These are phyloP conservation scores for Sebastes elongatus DNA, from an alignment of 2,797 vertebrate genomes.

Conservation along the genomic window DNA sequence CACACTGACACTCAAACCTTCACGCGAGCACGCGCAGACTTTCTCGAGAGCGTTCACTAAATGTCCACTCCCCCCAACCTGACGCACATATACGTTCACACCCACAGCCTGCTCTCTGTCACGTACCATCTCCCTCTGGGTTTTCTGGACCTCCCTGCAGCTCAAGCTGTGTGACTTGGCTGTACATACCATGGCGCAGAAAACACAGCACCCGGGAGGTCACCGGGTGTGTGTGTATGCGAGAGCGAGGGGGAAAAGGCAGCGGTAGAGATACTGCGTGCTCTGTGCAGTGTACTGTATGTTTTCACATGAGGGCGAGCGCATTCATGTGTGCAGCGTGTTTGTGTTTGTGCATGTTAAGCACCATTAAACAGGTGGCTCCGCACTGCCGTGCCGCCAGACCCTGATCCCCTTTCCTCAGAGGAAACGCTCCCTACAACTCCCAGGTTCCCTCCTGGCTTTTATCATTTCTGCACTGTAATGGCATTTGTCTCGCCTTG, in stretches of 20 bases:
- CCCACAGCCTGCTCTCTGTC: slow-evolving; percentile 74
- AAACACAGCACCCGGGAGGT: slow-evolving; percentile 67
- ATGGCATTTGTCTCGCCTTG: slow-evolving; percentile 59
- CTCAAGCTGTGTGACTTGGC: slow-evolving; percentile 83
- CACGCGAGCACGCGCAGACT: background rate
- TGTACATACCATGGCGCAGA: slow-evolving; percentile 61
- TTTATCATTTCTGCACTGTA: slow-evolving; percentile 55
- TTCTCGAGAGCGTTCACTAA: slow-evolving; percentile 3
- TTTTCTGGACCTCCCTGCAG: slow-evolving; percentile 79
- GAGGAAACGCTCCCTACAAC: slow-evolving; percentile 50
- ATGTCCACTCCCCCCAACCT: slow-evolving; percentile 21
- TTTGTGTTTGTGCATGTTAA: slow-evolving; percentile 53
- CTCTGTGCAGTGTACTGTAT: slow-evolving; percentile 7
- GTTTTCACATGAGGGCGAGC: slow-evolving; percentile 20
- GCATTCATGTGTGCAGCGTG: slow-evolving; percentile 15
- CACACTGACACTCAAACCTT: slow-evolving; percentile 24
- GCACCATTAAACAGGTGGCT: slow-evolving; percentile 80
- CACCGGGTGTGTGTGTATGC: slow-evolving; percentile 45
- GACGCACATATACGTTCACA: slow-evolving; percentile 32
- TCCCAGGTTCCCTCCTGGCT: slow-evolving; percentile 42
- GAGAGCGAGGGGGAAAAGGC: slow-evolving; percentile 18
- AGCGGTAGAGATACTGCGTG: slow-evolving; percentile 13
- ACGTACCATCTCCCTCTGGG: slow-evolving; percentile 80
- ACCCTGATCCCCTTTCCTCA: slow-evolving; percentile 32
- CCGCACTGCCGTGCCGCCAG: slow-evolving; percentile 51